These are phyloP conservation scores for Balanococcus diminutus DNA, from an alignment of 2,888 invertebrate genomes.

Conservation along the genomic window DNA sequence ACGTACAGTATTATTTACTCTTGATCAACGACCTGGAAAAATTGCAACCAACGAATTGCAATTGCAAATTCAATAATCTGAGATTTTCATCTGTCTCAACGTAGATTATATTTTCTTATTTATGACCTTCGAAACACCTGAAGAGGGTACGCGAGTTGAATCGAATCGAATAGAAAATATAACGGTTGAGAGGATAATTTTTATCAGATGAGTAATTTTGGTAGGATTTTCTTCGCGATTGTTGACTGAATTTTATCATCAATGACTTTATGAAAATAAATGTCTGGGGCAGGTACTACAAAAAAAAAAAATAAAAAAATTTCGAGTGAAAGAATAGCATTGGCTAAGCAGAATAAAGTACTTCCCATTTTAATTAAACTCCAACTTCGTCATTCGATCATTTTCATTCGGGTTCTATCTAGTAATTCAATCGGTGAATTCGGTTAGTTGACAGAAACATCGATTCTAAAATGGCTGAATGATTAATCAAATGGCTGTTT, in stretches of 20 bases:
- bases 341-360: no score
- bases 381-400: not conserved
- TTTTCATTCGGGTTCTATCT: not conserved
- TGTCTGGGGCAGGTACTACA: no score
- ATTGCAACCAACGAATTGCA: not conserved
- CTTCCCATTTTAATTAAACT: not conserved
- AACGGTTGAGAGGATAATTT: no score
- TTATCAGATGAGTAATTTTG: no score
- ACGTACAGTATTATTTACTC: no score
- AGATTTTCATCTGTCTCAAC: not conserved
- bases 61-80: not conserved
- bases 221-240: no score
- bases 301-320: no score
- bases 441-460: not conserved
- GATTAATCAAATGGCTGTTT: not conserved
- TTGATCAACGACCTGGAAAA: not conserved
- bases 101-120: not conserved
- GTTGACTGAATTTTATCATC: no score
- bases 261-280: no score
- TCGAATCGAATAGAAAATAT: not conserved
- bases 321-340: no score
- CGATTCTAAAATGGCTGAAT: not conserved
- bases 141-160: not conserved
- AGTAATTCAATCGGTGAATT: not conserved
- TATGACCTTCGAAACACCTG: not conserved